Conservation (phyloP, 35 echinoderm and acorn worm genomes). For the Strongylocentrotus purpuratus region DNA sequence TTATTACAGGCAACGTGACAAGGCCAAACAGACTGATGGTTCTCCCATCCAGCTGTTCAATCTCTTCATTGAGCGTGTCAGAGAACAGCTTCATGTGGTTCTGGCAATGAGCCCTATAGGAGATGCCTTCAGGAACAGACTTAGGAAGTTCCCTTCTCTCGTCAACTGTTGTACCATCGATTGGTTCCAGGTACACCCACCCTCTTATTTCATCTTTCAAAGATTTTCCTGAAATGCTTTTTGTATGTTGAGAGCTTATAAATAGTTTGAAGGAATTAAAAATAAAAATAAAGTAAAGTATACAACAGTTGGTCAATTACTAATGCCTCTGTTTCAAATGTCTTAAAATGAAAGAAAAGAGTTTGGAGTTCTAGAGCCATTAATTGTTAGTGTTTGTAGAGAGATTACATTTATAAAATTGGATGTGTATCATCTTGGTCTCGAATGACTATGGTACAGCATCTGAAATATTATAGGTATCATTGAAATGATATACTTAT, state of each 20-base stretch:
- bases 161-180: constrained; percentile 98
- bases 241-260: too few relatives aligned
- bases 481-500: too few relatives aligned
- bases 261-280: too few relatives aligned
- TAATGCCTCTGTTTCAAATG: not conserved
- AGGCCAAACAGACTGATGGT: constrained; percentile 88
- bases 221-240: not conserved
- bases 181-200: constrained; percentile 87
- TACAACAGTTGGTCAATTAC: not conserved
- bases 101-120: constrained; percentile 98
- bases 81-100: constrained; percentile 90
- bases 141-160: constrained; percentile 95
- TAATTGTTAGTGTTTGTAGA: too few relatives aligned
- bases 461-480: too few relatives aligned
- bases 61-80: constrained; percentile 92
- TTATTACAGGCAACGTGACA: constrained; percentile 75
- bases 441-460: too few relatives aligned
- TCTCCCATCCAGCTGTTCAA: constrained; percentile 90
- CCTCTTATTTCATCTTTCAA: not conserved
- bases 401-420: too few relatives aligned
- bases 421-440: too few relatives aligned
- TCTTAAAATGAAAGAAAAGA: not conserved
- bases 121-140: constrained; percentile 95
- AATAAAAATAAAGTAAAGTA: too few relatives aligned
- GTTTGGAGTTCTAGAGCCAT: too few relatives aligned